Evolutionary conservation across 2,888 invertebrate genomes (phyloP), one percentile per base, ranked within the genome.

Genomic region (Blera fallax): DNA sequence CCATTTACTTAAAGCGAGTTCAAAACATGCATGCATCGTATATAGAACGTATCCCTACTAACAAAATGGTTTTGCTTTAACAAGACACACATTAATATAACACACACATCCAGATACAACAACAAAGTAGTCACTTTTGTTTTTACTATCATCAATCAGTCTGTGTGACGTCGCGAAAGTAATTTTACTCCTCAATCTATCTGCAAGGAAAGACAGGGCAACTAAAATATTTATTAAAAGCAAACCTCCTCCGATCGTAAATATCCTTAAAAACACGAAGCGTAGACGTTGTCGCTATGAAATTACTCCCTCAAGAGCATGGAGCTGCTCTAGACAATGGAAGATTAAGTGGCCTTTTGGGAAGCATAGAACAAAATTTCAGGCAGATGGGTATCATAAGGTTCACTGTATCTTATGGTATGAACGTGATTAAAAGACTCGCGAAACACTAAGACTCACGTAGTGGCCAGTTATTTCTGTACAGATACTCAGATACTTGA

Each of bases 281-380:
- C 48, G 70, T 64, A 58, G 37, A 69, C 50, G 58, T 65, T 74
- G 79, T 69, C 69, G 76, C 74, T 70, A 69, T 64, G 37, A 69
- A 84, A 29, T 69, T 45, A 58, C 79, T 32, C 73, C 50, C 62
- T 24, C 37, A 18, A 52, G 37, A 48, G 16, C 37, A 58, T n/a
- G 40, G 24, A 52, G 24, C 54, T 62, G 43, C 52, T 21, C 76
- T 70, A 80, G 84, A 85, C 84, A 85, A 85, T 85, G 80, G 84
- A 85, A 85, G 84, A 85, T 85, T 80, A 85, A 85, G 84, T 85
- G 84, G 84, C 80, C 84, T 80, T 85, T 76, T 58, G 84, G 80
- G 84, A 76, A 80, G 69, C 80, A 85, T 85, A 79, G 70, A 85
- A 50, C 43, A 80, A 85, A 76, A 85, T 80, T 85, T 43, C 84